Base-by-base conservation (phyloP, 2,113 vertebrate genomes). In the Scytalopus superciliaris region DNA sequence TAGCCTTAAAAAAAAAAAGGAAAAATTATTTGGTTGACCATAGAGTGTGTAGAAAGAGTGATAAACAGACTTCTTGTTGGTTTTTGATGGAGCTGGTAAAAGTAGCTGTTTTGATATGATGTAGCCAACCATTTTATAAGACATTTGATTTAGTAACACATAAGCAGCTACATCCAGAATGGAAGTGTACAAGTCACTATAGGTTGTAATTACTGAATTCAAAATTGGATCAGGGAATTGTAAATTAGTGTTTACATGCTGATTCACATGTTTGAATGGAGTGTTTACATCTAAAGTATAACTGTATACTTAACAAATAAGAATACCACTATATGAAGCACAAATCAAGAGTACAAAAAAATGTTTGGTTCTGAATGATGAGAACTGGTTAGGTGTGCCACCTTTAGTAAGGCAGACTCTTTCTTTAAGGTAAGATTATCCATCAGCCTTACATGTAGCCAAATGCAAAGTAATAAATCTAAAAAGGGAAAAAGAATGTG, bases 341-440 rank as follows among this genome's bases (percentile, higher is more conserved):
- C 64, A 35, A 81, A 60, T 63, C 11, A 14, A 5, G 13, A 60
- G 37, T 49, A 52, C 23, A 42, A 67, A 74, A 74, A 82, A n/a
- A 10, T 0, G 0, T 22, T 76, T 69, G 11, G 6, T 86, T 30
- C 12, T 31, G 35, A 78, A 30, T 62, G 12, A 27, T 1, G 3
- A 44, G 22, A 30, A 24, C 39, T 68, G 28, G 7, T 63, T 47
- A 72, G 10, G 1, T 79, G 19, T 64, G 66, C 12, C 19, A 2
- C 0, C 72, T 59, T 44, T 4, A 47, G 14, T 56, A 40, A 69
- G 53, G 15, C 19, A 60, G 12, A 12, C 42, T 83, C 31, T 42
- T 67, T 68, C 40, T 9, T 37, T 42, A 31, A 72, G 30, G 47
- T 49, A 59, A 67, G 33, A 19, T 55, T 66, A 35, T 52, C 67